Evolutionary conservation across 2,113 vertebrate genomes (phyloP), one percentile per base, ranked within the genome.

Genomic region (Sclerurus mexicanus): DNA sequence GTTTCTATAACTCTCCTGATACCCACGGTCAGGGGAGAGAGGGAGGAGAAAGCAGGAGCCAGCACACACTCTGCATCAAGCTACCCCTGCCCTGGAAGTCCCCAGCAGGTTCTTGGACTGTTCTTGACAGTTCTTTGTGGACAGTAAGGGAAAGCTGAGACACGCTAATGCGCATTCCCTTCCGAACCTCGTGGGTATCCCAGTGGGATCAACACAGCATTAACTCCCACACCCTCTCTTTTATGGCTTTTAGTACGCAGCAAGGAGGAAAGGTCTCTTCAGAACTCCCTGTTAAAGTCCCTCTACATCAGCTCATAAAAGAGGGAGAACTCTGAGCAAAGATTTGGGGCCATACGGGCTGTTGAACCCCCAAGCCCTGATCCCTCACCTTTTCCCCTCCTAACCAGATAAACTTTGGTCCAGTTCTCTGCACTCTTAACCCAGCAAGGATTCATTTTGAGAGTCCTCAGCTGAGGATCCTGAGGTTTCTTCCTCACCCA

Each of bases 331-430:
- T 31, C 58, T 11, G 7, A 58, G 53, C 27, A 44, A 53, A 56
- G 59, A n/a, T 2, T 8, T 25, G 39, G 39, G 64, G n/a, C 47
- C 39, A 9, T 0, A 3, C 1, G 18, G 58, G 39, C 14, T 58
- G 17, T 59, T n/a, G 39, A 58, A 30, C 18, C 42, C 27, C 52
- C 66, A 24, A 9, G 35, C 40, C 7, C 33, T 14, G 40, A 12
- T 6, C 17, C 60, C 55, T 30, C 33, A 15, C 20, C 14, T 31
- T 6, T 12, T 30, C 42, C 37, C 33, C 35, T 72, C 14, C 31
- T 73, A 39, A 50, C 77, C 77, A 59, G 37, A 22, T 11, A 60
- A 46, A 59, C 28, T 12, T 25, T 1, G 1, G 25, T 12, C 2
- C 35, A 39, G 30, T 7, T 50, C 27, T 4, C 52, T 58, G 60